Evolutionary conservation across 2,113 vertebrate genomes (phyloP).

Genomic region (Azemiops feae): DNA sequence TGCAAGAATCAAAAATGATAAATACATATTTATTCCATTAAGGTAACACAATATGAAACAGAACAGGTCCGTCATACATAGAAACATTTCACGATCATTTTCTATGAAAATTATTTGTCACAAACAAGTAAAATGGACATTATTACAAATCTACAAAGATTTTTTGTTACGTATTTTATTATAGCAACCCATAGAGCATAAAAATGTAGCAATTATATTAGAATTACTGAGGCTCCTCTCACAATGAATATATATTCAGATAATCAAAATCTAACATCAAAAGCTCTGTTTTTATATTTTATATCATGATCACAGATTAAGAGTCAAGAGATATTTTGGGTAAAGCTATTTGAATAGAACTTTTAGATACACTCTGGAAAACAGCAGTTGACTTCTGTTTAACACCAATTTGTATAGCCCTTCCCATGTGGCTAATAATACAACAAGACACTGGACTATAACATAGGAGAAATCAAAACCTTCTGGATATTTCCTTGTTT

Average conservation of each 20-base stretch:
- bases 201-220: neutral
- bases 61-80: slow-evolving; percentile 51
- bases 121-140: neutral
- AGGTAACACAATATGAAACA: slow-evolving; percentile 63
- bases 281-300: neutral
- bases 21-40: slow-evolving; percentile 58
- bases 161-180: neutral
- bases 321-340: neutral
- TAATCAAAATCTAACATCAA: neutral
- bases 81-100: slow-evolving; percentile 21
- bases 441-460: neutral
- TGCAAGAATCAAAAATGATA: neutral
- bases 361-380: neutral
- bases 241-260: neutral
- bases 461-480: neutral
- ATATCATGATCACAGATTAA: neutral
- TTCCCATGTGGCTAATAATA: neutral
- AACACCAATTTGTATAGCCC: neutral
- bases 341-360: neutral
- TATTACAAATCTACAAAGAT: neutral
- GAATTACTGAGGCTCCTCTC: neutral
- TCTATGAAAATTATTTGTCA: slow-evolving; percentile 35
- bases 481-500: neutral
- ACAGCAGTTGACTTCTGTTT: neutral
- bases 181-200: neutral